Conservation (phyloP, 1,140 invertebrate genomes). For the Drosophila subobscura region DNA sequence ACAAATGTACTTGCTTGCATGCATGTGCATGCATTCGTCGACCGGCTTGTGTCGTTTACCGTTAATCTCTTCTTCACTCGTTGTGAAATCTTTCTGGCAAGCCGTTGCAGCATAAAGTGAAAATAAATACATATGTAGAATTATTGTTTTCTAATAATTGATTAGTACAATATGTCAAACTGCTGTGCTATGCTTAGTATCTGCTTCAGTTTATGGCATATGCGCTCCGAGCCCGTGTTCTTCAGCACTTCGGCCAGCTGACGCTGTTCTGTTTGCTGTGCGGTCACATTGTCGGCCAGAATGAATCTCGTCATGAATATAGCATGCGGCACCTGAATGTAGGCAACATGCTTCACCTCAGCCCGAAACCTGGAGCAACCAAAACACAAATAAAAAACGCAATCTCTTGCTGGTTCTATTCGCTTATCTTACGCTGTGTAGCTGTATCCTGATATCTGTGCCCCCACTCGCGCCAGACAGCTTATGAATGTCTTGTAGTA, state of each 20-base stretch:
- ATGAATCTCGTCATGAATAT: slow-evolving; percentile 77
- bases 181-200: slow-evolving; percentile 53
- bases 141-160: too few relatives aligned
- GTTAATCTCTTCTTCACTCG: too few relatives aligned
- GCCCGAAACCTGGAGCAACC: slow-evolving; percentile 50
- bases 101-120: too few relatives aligned
- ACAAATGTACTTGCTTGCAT: not conserved
- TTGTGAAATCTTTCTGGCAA: too few relatives aligned
- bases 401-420: not conserved
- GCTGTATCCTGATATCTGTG: slow-evolving; percentile 32
- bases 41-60: not conserved
- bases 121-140: too few relatives aligned
- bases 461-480: slow-evolving; percentile 63
- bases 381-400: not conserved
- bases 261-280: slow-evolving; percentile 29
- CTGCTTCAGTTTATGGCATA: slow-evolving; percentile 47
- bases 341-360: slow-evolving; percentile 64
- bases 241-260: slow-evolving; percentile 46
- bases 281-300: slow-evolving; percentile 45
- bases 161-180: slow-evolving; percentile 52
- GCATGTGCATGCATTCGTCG: too few relatives aligned
- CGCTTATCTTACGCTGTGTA: slow-evolving; percentile 48
- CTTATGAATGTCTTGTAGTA: slow-evolving; percentile 85
- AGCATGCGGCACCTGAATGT: slow-evolving; percentile 68
- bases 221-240: slow-evolving; percentile 43